phyloP scores from a whole-genome alignment of 2,797 vertebrate genomes.

The Sylvia borin region DNA sequence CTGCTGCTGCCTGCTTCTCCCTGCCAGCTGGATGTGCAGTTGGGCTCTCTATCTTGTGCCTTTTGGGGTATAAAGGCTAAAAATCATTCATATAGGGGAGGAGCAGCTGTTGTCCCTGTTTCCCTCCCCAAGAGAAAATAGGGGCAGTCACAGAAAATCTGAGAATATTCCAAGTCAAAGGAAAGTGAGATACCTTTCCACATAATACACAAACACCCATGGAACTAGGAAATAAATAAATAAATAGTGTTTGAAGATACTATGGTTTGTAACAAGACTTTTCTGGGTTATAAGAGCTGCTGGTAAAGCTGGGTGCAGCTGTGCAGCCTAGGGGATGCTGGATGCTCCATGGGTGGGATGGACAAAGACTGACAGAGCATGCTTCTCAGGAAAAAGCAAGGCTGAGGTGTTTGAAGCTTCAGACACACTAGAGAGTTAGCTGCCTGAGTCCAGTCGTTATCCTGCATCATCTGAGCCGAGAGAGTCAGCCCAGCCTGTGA shows the following conservation, averaged over 20 bases:
- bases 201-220: background rate
- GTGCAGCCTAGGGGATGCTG: background rate
- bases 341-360: background rate
- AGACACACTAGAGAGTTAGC: background rate
- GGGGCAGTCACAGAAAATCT: background rate
- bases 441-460: background rate
- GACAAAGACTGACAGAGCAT: rapidly evolving
- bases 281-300: background rate
- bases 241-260: background rate
- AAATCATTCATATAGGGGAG: background rate
- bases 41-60: background rate
- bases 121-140: background rate
- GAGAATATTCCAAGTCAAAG: background rate
- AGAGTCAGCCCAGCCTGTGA: background rate
- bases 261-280: background rate
- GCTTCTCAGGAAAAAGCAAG: background rate
- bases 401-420: background rate
- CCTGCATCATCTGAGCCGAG: background rate
- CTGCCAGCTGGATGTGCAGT: background rate
- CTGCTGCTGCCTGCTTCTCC: background rate
- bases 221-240: background rate
- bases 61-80: background rate
- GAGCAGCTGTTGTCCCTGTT: background rate
- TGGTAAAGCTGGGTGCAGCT: background rate
- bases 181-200: background rate